phyloP scores from a whole-genome alignment of 2,888 invertebrate genomes.

The Ptilodon capucinus region DNA sequence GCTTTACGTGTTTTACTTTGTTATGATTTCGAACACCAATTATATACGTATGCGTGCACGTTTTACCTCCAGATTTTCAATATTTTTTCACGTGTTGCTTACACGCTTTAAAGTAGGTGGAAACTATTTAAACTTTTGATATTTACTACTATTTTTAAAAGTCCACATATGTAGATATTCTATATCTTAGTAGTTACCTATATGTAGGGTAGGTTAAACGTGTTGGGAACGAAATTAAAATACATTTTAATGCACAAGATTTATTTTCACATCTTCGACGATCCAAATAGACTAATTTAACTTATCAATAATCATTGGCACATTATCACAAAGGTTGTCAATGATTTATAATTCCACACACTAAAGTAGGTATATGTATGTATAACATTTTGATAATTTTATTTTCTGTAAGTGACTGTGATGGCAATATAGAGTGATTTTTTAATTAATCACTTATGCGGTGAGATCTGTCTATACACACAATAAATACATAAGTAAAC shows the following conservation, averaged over 20 bases:
- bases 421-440: constrained; percentile 41
- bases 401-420: constrained; percentile 32
- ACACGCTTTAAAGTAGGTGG: background rate
- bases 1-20: constrained; percentile 61
- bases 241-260: constrained; percentile 27
- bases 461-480: constrained; percentile 27
- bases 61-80: constrained; percentile 26
- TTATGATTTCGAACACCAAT: constrained; percentile 61
- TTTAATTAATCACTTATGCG: constrained; percentile 33
- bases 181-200: too few relatives aligned
- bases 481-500: constrained; percentile 18
- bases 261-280: constrained; percentile 44
- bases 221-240: constrained; percentile 13
- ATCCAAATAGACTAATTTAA: constrained; percentile 42
- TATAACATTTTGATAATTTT: constrained; percentile 30
- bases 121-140: background rate
- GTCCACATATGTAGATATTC: too few relatives aligned
- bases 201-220: background rate
- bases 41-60: constrained; percentile 33
- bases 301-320: constrained; percentile 80
- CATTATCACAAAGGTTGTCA: constrained; percentile 81
- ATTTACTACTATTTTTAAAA: background rate
- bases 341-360: constrained; percentile 60
- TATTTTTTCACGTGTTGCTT: constrained; percentile 14
- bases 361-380: too few relatives aligned